Conservation (phyloP, 2,888 invertebrate genomes). For the Melitaea athalia region DNA sequence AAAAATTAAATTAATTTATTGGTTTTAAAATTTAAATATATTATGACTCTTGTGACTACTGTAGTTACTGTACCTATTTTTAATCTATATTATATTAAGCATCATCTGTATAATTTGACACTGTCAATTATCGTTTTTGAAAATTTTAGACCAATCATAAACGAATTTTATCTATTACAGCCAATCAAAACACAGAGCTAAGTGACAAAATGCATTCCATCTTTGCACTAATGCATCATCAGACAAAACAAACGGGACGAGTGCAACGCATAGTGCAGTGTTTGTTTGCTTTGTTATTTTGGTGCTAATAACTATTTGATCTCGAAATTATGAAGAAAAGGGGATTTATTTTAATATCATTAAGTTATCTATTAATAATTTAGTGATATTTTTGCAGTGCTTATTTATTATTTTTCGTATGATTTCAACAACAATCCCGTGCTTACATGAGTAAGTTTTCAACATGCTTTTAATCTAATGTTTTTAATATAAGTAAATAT, state of each 20-base stretch:
- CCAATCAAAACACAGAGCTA: conserved; percentile 16
- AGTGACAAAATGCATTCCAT: conserved; percentile 16
- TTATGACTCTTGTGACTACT: no score
- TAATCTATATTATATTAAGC: neutral
- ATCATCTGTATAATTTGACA: neutral
- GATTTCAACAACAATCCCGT: conserved; percentile 23
- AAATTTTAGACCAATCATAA: conserved; percentile 18
- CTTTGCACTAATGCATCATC: conserved; percentile 27
- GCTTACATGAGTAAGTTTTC: conserved; percentile 35
- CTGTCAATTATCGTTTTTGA: conserved; percentile 3
- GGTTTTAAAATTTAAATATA: no score
- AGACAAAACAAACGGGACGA: conserved; percentile 37
- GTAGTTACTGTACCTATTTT: no score
- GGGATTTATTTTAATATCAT: conserved; percentile 6
- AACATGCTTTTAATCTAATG: conserved; percentile 20
- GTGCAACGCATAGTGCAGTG: conserved; percentile 37
- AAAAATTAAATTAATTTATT: no score
- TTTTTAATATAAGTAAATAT: neutral
- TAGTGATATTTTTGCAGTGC: neutral
- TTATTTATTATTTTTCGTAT: conserved; percentile 8
- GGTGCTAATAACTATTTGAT: conserved; percentile 31
- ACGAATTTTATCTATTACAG: neutral
- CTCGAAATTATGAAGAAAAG: conserved; percentile 24
- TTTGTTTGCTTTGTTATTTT: conserved; percentile 44
- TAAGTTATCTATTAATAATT: conserved; percentile 13